Conservation (phyloP, 2,113 vertebrate genomes). For the Epinephelus lanceolatus region DNA sequence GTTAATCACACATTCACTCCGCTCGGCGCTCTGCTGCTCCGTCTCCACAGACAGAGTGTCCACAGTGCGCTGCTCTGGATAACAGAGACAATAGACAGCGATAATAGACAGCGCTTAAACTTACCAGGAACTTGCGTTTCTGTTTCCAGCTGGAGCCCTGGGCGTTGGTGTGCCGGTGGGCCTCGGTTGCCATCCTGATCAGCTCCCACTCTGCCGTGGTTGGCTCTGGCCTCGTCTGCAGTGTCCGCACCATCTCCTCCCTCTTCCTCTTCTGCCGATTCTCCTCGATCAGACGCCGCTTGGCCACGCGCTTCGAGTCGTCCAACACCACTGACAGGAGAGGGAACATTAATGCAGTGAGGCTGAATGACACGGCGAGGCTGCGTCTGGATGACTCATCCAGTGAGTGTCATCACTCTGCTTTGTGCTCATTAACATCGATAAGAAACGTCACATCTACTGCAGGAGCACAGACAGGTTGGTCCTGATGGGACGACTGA, state of each 20-base stretch:
- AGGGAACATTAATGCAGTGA: background rate
- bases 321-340: constrained; percentile 93
- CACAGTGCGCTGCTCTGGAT: no score
- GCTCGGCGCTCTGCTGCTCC: no score
- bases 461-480: background rate
- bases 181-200: constrained; percentile 93
- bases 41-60: no score
- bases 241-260: constrained; percentile 94
- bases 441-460: background rate
- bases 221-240: constrained; percentile 94
- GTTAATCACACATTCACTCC: no score
- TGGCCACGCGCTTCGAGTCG: constrained; percentile 95
- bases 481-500: background rate
- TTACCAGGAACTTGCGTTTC: constrained; percentile 97
- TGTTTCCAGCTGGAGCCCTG: constrained; percentile 98
- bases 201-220: constrained; percentile 94
- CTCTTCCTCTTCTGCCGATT: constrained; percentile 94
- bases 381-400: background rate
- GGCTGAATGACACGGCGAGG: background rate
- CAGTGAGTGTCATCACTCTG: background rate
- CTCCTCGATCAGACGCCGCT: constrained; percentile 97
- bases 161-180: constrained; percentile 96
- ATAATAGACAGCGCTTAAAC: background rate
- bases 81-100: no score
- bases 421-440: background rate